Evolutionary conservation across 2,888 invertebrate species (phyloP).

Genomic region (Drosophila engyochracea): DNA sequence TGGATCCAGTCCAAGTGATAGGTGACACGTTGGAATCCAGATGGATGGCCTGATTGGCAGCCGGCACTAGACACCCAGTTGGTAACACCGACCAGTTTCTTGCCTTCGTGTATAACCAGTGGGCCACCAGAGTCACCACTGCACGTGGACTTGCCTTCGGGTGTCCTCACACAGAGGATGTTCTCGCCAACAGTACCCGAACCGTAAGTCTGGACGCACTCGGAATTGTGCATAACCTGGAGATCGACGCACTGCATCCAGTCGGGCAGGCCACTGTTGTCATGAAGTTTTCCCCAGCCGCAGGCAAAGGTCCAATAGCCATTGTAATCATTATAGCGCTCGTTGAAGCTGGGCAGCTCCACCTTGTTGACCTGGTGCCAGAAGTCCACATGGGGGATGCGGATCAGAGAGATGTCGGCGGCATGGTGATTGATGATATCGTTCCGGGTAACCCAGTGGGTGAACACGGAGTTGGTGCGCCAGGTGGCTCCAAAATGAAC

Average conservation of each 20-base stretch:
- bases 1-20: constrained; percentile 73
- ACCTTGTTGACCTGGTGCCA: constrained; percentile 53
- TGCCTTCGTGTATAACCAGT: constrained; percentile 61
- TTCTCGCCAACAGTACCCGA: constrained; percentile 18
- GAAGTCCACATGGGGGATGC: constrained; percentile 67
- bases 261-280: constrained; percentile 54
- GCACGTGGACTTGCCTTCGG: constrained; percentile 68
- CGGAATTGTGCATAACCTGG: constrained; percentile 79
- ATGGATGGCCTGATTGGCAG: constrained; percentile 65
- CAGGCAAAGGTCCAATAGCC: constrained; percentile 59
- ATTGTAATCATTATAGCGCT: constrained; percentile 58
- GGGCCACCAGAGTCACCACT: constrained; percentile 83
- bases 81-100: constrained; percentile 73
- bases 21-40: constrained; percentile 72
- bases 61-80: constrained; percentile 57
- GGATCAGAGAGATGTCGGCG: constrained; percentile 68
- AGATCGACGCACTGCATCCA: constrained; percentile 83
- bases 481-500: constrained; percentile 68
- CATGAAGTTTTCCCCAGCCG: constrained; percentile 76
- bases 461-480: constrained; percentile 64
- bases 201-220: constrained; percentile 69
- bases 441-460: constrained; percentile 55
- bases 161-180: constrained; percentile 70
- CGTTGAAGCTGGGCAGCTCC: constrained; percentile 56
- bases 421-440: constrained; percentile 61